Base-by-base conservation (phyloP, 2,888 invertebrate species). In the Germaria angustata region DNA sequence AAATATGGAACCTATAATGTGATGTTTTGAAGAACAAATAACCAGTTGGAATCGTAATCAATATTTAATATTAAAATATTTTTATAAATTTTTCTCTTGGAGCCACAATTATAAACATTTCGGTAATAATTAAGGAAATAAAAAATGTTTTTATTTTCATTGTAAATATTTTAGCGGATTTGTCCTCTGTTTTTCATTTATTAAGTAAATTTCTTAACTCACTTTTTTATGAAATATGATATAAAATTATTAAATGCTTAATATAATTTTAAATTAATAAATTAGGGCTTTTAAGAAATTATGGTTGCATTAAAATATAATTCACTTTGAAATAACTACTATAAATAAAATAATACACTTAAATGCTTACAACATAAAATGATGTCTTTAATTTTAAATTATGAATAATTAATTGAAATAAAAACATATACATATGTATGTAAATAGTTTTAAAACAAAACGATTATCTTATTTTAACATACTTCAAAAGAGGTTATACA, bases 141-240 rank as follows among this genome's bases (percentile, higher is more conserved):
- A 5, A 2, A 5, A 39, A 2, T 49, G 13, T 32, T 15, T 55
- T 46, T 9, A 11, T 46, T 51, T 44, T 22, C 15, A 63, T 81
- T 78, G 78, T 81, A 81, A 77, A 81, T 81, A 81, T 55, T 66
- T 77, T 49, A 69, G 55, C 72, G 68, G 44, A 66, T 51, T 49
- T 51, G 22, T 24, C 55, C 61, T 59, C 6, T 28, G 28, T 72
- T 39, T 24, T 39, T 78, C 36, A 46, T 46, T 32, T 65, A 65
- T 68, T 77, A 68, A 69, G 32, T 39, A 63, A 24, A 39, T 49
- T 78, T 71, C 46, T 22, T 32, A 51, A 44, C 3, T 36, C 2
- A 65, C 3, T 13, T 22, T 59, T 59, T 65, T 65, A 13, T 49
- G 4, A 49, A 1, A 34, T 22, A 28, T 8, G 49, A 66, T 36